Conservation (phyloP, 1,140 invertebrate species). For the Caenorhabditis remanei region DNA sequence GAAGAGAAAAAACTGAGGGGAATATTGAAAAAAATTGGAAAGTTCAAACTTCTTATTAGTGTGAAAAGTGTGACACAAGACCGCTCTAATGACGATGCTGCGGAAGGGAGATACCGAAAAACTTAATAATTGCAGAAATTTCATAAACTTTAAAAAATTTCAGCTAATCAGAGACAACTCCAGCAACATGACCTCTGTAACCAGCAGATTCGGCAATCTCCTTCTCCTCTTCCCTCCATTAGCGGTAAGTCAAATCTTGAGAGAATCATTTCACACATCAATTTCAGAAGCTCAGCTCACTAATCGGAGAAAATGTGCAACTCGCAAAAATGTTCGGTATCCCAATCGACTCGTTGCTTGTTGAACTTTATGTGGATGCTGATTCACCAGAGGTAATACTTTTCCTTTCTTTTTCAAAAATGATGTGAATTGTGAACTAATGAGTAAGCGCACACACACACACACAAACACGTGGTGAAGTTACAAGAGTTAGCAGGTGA, state of each 20-base stretch:
- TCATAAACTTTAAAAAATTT: background rate
- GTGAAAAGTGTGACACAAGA: too few species aligned
- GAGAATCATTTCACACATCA: background rate
- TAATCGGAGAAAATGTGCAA: conserved; percentile 67
- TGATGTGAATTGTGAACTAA: background rate
- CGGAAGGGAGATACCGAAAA: too few species aligned
- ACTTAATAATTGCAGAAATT: too few species aligned
- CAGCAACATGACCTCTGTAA: conserved; percentile 8
- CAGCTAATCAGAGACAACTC: conserved; percentile 63
- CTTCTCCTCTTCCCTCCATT: conserved; percentile 66
- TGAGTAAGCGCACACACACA: background rate
- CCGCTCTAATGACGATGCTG: too few species aligned
- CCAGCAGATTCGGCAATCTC: conserved; percentile 66
- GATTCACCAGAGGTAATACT: conserved; percentile 58
- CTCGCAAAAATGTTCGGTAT: conserved; percentile 66
- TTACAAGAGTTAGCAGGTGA: too few species aligned
- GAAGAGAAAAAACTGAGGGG: background rate
- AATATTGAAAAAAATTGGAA: background rate
- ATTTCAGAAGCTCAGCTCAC: conserved; percentile 65
- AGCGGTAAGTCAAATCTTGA: conserved; percentile 31
- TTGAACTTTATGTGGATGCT: conserved; percentile 60
- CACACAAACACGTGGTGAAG: background rate
- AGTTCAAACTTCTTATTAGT: background rate
- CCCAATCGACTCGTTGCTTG: conserved; percentile 64
- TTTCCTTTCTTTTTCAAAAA: background rate